Base-by-base conservation (phyloP, 92 coral and sea anemone species). In the Epizoanthus stellaris region DNA sequence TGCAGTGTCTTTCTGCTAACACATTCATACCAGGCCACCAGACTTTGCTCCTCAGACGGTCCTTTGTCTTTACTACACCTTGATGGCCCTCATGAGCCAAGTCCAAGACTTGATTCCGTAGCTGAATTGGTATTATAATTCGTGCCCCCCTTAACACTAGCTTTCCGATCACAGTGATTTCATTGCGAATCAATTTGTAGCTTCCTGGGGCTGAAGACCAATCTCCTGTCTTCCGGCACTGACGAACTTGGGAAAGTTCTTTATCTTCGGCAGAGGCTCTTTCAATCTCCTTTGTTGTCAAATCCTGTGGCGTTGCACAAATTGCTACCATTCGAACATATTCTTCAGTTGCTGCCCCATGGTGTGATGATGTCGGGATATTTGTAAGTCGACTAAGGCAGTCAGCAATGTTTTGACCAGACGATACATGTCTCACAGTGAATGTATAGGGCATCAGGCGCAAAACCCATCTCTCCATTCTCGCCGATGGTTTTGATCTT, bases 261-360 rank as follows among this genome's bases (percentile, higher is more conserved):
- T 58, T 20, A 59, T 85, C 92, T 3, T 6, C 71, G 10, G 59
- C 91, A 3, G 93, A 92, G 49, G 91, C 91, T n/a, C 72, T 54
- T 74, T 89, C 93, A 17, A 89, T 82, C 71, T 89, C 95, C 80
- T 82, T 75, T 4, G 90, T 92, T 34, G 95, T 58, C 85, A 87
- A 12, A 60, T 93, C 93, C 73, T 56, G 47, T 17, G 95, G 95
- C 20, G 89, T 90, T 59, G 91, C 85, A 43, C 63, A 68, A 45
- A 21, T 80, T 17, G 91, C 91, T 15, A 83, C 81, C 69, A 80
- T 71, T n/a, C 65, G 75, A 6, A 87, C 62, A 57, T 91, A 87
- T 68, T 66, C 82, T 34, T 85, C 83, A n/a, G 81, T 71, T 60
- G 75, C 86, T n/a, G 77, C 53, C 34, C 63, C 23, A 45, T 47